Conservation (phyloP, 2,797 vertebrate genomes). For the Gymnothorax javanicus region DNA sequence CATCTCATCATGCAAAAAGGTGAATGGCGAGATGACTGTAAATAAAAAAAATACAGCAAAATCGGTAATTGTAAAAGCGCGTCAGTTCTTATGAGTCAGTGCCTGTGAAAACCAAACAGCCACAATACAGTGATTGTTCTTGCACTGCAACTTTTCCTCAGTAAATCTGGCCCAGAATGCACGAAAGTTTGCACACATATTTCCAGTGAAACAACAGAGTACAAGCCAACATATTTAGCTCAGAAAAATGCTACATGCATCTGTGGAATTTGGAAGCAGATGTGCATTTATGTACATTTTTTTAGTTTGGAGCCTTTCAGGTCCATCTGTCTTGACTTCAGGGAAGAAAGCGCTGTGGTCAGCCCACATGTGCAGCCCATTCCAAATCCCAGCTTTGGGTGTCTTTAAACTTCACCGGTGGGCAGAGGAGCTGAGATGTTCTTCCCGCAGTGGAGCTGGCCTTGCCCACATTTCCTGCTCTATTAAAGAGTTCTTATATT, state of each 20-base stretch:
- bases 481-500: not conserved
- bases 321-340: not conserved
- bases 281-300: slow-evolving; percentile 7
- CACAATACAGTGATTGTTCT: no score
- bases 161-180: not conserved
- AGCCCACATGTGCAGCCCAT: slow-evolving; percentile 8
- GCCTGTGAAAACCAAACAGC: no score
- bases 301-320: not conserved
- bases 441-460: not conserved
- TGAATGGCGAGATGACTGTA: no score
- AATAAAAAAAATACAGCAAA: no score
- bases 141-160: not conserved
- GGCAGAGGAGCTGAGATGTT: not conserved
- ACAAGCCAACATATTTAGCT: not conserved
- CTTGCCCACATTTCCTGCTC: not conserved
- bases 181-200: not conserved
- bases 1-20: no score
- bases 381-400: not conserved
- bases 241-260: slow-evolving; percentile 2
- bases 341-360: slow-evolving; percentile 16
- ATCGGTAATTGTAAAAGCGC: no score
- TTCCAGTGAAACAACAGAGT: not conserved
- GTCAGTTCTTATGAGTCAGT: no score
- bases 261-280: slow-evolving; percentile 32
- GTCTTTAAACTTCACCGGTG: not conserved